phyloP scores from a whole-genome alignment of 2,888 invertebrate genomes.

The Aelia acuminata region DNA sequence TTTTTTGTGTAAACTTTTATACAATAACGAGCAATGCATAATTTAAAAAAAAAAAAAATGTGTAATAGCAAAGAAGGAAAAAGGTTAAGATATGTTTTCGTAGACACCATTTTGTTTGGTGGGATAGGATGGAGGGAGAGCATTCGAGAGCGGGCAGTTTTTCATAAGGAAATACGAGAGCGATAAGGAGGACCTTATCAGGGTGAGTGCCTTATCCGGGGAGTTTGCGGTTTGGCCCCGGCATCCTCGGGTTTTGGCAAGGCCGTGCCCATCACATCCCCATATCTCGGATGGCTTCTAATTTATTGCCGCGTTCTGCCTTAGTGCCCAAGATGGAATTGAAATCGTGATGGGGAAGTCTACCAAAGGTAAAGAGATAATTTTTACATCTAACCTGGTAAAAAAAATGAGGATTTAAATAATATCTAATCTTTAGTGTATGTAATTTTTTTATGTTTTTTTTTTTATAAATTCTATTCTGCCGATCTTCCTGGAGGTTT shows the following conservation, averaged over 20 bases:
- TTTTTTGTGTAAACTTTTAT: too few species aligned
- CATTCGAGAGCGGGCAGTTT: not conserved
- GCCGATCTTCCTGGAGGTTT: too few species aligned
- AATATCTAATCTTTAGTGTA: too few species aligned
- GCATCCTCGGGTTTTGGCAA: not conserved
- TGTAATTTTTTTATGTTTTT: too few species aligned
- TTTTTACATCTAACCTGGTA: too few species aligned
- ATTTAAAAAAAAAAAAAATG: too few species aligned
- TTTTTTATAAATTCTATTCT: too few species aligned
- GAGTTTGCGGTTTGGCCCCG: not conserved
- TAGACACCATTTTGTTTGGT: not conserved
- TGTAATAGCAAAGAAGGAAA: not conserved
- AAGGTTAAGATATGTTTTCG: not conserved
- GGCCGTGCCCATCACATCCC: not conserved
- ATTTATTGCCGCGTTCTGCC: not conserved
- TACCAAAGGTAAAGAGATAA: too few species aligned
- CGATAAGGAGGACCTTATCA: slow-evolving; percentile 22
- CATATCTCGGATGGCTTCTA: not conserved
- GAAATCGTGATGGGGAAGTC: not conserved
- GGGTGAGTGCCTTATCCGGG: not conserved
- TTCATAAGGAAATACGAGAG: slow-evolving; percentile 33
- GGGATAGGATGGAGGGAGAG: not conserved
- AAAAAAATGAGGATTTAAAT: too few species aligned
- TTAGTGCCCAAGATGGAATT: not conserved
- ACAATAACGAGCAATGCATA: too few species aligned